phyloP scores from a whole-genome alignment of 2,888 invertebrate genomes.

The Apamea epomidion region DNA sequence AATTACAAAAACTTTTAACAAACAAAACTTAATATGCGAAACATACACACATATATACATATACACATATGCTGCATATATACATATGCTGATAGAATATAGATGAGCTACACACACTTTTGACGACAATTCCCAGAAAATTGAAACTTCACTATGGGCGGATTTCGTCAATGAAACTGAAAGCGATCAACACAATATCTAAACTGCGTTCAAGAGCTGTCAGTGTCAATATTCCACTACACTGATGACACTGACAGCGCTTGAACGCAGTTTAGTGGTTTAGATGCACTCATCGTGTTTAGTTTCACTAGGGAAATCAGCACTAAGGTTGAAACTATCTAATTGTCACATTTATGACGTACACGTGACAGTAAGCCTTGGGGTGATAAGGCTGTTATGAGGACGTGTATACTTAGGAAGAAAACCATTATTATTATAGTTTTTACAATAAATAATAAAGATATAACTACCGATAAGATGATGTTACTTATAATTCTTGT shows the following conservation, averaged over 20 bases:
- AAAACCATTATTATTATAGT: slow-evolving; percentile 2
- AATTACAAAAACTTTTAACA: too few relatives aligned
- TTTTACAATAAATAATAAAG: not conserved
- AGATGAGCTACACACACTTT: too few relatives aligned
- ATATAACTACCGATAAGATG: not conserved
- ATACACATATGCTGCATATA: too few relatives aligned
- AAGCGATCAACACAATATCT: not conserved
- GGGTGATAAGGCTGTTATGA: too few relatives aligned
- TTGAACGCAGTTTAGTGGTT: too few relatives aligned
- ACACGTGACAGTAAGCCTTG: not conserved
- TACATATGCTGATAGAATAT: too few relatives aligned
- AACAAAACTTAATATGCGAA: too few relatives aligned
- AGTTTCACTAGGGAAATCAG: not conserved
- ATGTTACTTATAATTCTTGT: not conserved
- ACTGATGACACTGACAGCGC: not conserved
- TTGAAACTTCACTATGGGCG: not conserved
- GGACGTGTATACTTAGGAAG: not conserved
- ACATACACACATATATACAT: too few relatives aligned
- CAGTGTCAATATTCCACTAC: not conserved
- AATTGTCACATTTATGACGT: not conserved
- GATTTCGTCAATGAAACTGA: not conserved
- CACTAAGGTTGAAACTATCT: not conserved
- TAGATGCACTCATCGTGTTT: not conserved
- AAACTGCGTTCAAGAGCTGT: not conserved
- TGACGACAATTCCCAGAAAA: not conserved